Percentiles rank a stretch among this genome's conserved stretches.
Evolutionary conservation across 92 coral and sea anemone species (phyloP).

Genomic region (Isaurus tuberculatus): DNA sequence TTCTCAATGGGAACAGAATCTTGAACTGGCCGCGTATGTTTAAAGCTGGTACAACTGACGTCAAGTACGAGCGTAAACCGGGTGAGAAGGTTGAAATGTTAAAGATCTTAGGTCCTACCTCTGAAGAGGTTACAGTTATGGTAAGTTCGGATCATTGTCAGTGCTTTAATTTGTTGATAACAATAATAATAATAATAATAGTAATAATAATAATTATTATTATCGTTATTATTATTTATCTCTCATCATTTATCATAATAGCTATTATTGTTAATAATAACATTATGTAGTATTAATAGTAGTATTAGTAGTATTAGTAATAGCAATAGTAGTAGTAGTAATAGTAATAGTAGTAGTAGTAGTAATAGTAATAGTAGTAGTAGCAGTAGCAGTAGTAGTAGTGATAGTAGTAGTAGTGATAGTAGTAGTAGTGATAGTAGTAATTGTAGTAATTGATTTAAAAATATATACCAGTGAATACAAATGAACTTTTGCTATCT

Average conservation of each 20-base stretch:
- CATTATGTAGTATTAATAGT: no score
- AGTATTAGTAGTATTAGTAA: no score
- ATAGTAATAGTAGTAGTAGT: no score
- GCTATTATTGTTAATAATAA: no score
- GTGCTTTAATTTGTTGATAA: not conserved
- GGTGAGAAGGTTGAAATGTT: slow-evolving; percentile 68
- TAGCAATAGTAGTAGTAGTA: no score
- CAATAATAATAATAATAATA: not conserved
- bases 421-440: not conserved
- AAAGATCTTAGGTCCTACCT: slow-evolving; percentile 80
- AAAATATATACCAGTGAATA: no score
- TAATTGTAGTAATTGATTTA: not conserved
- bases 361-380: no score
- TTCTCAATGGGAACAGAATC: slow-evolving; percentile 70
- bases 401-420: not conserved
- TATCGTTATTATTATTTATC: not conserved
- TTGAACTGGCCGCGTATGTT: slow-evolving; percentile 70
- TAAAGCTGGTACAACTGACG: slow-evolving; percentile 61
- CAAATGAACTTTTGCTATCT: not conserved
- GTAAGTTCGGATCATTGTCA: slow-evolving; percentile 39
- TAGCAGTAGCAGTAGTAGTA: no score
- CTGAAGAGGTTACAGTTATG: slow-evolving; percentile 68
- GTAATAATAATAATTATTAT: not conserved
- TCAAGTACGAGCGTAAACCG: slow-evolving; percentile 69
- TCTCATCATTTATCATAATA: no score